These are phyloP conservation scores for Drosophila micromelanica DNA, from an alignment of 1,140 invertebrate species.

Conservation along the genomic window DNA sequence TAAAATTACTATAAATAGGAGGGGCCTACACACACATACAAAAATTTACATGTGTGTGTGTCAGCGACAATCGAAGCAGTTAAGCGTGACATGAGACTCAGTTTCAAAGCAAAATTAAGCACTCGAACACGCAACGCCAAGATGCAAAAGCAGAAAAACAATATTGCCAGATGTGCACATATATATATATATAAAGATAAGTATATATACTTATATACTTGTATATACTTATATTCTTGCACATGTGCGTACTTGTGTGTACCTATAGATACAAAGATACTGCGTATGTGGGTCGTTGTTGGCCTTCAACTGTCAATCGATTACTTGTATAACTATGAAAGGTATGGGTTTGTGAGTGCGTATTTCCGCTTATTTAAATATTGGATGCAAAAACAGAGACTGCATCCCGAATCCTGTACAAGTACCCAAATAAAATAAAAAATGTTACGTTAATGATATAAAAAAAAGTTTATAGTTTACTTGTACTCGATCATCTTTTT, in stretches of 20 bases:
- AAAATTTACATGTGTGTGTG: neutral
- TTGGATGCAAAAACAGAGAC: neutral
- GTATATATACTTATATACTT: neutral
- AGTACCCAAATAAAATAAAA: no score
- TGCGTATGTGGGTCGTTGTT: conserved; percentile 54
- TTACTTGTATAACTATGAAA: conserved; percentile 31
- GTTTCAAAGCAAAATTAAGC: conserved; percentile 43
- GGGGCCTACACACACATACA: neutral
- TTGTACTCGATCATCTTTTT: no score
- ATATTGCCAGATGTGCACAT: conserved; percentile 6
- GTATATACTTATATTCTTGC: no score
- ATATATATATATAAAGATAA: neutral
- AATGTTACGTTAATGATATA: no score
- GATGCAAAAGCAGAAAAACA: conserved; percentile 41
- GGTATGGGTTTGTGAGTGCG: conserved; percentile 21
- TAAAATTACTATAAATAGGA: conserved; percentile 50
- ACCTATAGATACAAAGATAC: conserved; percentile 36
- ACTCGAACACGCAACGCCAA: conserved; percentile 64
- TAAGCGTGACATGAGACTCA: conserved; percentile 37
- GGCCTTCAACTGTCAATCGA: conserved; percentile 71
- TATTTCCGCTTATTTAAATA: conserved; percentile 47
- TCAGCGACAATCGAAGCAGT: conserved; percentile 47
- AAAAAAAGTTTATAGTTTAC: no score
- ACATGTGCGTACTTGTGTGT: conserved; percentile 4
- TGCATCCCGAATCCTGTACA: neutral